A percentile compares a stretch with the other conserved stretches of the same genome.
These are phyloP conservation scores for Encarsia formosa DNA, from an alignment of 2,888 invertebrate species.

Conservation along the genomic window DNA sequence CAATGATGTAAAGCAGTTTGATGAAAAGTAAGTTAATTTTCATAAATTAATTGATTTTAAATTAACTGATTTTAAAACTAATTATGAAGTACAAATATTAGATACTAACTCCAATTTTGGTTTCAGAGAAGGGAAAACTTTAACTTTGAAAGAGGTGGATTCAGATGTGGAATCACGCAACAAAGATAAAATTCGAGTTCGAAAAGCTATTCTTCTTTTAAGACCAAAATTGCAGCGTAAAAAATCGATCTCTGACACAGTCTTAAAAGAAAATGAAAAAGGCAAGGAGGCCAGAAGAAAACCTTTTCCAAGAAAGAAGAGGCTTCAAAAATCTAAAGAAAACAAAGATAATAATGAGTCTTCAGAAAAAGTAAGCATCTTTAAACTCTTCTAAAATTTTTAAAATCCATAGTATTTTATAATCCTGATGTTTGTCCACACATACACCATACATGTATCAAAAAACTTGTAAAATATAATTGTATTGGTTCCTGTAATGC, in stretches of 20 bases:
- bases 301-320: constrained; percentile 31
- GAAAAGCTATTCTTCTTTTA: constrained; percentile 13
- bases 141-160: constrained; percentile 65
- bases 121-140: constrained; percentile 58
- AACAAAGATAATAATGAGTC: constrained; percentile 43
- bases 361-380: constrained; percentile 31
- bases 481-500: too few relatives aligned
- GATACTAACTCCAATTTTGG: too few relatives aligned
- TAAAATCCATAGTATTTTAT: too few relatives aligned
- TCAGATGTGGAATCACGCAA: constrained; percentile 60
- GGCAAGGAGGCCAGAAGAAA: constrained; percentile 25
- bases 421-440: too few relatives aligned
- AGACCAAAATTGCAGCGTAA: constrained; percentile 21
- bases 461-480: too few relatives aligned
- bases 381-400: too few relatives aligned
- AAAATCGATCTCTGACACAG: constrained; percentile 7
- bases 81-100: too few relatives aligned
- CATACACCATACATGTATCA: too few relatives aligned
- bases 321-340: constrained; percentile 31
- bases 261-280: constrained; percentile 23
- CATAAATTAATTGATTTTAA: constrained; percentile 4
- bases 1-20: constrained; percentile 63
- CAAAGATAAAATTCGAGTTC: constrained; percentile 19
- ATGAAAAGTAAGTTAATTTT: constrained; percentile 59
- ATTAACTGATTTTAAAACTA: too few relatives aligned